phyloP scores from a whole-genome alignment of 2,113 vertebrate species.

The Antechinus flavipes region DNA sequence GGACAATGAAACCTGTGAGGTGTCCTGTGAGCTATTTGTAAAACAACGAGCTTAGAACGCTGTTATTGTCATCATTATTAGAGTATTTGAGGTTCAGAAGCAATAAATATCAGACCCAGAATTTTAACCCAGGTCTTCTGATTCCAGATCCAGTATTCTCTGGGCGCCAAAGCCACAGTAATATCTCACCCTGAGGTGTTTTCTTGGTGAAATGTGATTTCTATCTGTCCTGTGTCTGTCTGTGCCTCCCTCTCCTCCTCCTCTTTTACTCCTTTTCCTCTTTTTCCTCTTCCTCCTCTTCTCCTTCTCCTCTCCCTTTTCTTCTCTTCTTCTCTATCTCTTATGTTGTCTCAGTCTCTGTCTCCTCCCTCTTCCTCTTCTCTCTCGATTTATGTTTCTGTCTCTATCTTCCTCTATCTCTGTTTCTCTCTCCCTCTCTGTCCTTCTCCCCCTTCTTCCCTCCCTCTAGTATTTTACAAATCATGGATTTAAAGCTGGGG shows the following conservation, averaged over 20 bases:
- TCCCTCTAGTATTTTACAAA: not conserved
- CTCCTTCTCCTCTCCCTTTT: not conserved
- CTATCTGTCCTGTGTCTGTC: too few relatives aligned
- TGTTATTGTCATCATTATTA: not conserved
- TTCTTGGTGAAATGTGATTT: not conserved
- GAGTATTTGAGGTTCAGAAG: not conserved
- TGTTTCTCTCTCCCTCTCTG: not conserved
- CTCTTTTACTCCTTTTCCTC: too few relatives aligned
- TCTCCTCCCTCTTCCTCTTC: not conserved
- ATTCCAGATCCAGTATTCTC: not conserved
- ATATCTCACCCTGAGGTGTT: not conserved
- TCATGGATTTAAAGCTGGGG: not conserved
- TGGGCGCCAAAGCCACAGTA: not conserved
- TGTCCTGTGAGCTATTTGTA: not conserved
- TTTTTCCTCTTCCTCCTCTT: not conserved
- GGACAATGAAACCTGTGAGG: not conserved
- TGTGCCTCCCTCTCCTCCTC: too few relatives aligned
- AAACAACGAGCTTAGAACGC: not conserved
- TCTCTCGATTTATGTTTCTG: too few relatives aligned
- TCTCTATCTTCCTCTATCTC: not conserved
- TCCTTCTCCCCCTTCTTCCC: too few relatives aligned
- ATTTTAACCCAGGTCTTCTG: not conserved
- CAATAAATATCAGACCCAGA: not conserved
- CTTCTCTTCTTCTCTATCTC: too few relatives aligned
- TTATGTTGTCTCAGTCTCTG: not conserved